Evolutionary conservation across 1,140 invertebrate genomes (phyloP), one percentile per base, ranked within the genome.

Genomic region (Mactra quadrangularis): DNA sequence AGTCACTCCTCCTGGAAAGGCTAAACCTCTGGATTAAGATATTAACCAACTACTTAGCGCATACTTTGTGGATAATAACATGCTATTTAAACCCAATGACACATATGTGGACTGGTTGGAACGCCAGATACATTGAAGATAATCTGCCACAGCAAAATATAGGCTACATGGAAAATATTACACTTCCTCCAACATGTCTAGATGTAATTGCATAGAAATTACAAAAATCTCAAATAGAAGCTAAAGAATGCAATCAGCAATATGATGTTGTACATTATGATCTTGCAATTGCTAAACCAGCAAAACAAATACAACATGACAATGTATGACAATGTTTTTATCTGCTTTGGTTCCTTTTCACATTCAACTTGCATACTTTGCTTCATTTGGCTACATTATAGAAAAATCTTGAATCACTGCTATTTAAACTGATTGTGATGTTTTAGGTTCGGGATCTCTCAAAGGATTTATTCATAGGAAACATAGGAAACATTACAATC

Each of bases 401-500:
- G 77, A 68, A 19, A 64, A 47, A 19, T 79, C 77, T 57, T 62
- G 77, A 38, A 41, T 13, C 17, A 78, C 91, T 0, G 87, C 91
- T 71, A 85, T 94, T 0, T 89, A 94, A 86, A 90, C 93, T 33
- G 86, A 94, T 27, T 88, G 85, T 64, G 86, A 89, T 59, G 85
- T 94, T 17, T 31, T 94, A 25, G 93, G 93, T 47, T 87, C 31
- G 74, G 93, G 93, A 25, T 94, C 93, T 15, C 78, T 94, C 0
- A 89, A 90, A 60, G 86, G 91, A 57, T 93, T 94, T 89, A 45
- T 94, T n/a, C 72, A 62, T 1, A 92, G 92, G 7, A n/a, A n/a
- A n/a, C n/a, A n/a, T n/a, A n/a, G n/a, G n/a, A 93, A 93, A 87
- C 92, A 94, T 87, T 94, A 91, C 79, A 94, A 94, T 82, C 53